A percentile compares a stretch with the other conserved stretches of the same genome.
Conservation (phyloP, 2,113 vertebrate species). For the Strigops habroptila region DNA sequence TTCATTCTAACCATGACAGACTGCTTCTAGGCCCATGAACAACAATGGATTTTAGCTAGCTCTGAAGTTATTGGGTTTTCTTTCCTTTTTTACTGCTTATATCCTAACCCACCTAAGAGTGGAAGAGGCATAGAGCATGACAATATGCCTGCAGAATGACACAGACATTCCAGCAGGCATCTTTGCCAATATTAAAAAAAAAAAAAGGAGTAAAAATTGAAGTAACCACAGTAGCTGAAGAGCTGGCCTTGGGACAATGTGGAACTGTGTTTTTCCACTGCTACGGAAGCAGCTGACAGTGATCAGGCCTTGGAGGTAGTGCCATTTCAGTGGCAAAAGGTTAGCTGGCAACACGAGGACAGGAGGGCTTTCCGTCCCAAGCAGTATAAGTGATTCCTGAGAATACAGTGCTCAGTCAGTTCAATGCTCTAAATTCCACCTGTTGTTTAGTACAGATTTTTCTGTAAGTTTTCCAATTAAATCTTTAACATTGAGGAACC, state of each 20-base stretch:
- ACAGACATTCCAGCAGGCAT: background rate
- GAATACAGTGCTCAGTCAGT: background rate
- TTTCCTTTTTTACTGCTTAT: background rate
- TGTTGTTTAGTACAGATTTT: background rate
- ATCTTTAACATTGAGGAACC: background rate
- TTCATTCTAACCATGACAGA: background rate
- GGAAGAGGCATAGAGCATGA: background rate
- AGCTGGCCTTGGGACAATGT: background rate
- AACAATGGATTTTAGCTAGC: background rate
- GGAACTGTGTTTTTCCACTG: background rate
- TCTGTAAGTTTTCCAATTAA: background rate
- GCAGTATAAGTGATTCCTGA: background rate
- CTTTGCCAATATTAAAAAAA: background rate
- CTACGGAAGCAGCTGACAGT: background rate
- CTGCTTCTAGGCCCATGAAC: background rate
- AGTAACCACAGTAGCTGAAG: background rate
- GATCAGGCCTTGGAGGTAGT: background rate
- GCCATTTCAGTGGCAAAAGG: background rate
- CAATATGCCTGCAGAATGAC: background rate
- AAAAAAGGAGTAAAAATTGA: background rate
- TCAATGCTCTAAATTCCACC: background rate
- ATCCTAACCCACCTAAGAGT: background rate
- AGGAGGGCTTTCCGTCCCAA: background rate
- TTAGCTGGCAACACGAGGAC: fast-evolving
- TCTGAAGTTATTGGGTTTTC: background rate